Evolutionary conservation across 2,888 invertebrate species (phyloP).

Genomic region (Drosophila fulvimacula): DNA sequence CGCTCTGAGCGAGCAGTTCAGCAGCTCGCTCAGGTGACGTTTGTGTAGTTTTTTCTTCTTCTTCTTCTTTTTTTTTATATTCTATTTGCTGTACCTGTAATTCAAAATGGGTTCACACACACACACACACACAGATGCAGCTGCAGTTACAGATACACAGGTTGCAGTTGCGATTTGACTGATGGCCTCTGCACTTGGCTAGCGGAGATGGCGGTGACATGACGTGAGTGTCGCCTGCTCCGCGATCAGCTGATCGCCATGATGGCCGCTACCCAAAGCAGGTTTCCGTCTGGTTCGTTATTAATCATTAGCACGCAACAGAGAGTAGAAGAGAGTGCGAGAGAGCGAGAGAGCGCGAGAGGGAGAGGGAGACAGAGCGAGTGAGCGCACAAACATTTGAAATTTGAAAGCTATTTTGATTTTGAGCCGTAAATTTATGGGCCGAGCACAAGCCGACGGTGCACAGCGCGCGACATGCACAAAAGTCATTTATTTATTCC

Average conservation of each 20-base stretch:
- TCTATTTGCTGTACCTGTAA: constrained; percentile 57
- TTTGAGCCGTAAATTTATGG: constrained; percentile 71
- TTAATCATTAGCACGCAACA: constrained; percentile 68
- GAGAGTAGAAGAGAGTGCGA: constrained; percentile 1
- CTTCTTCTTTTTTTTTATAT: constrained; percentile 2
- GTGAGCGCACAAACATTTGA: constrained; percentile 16
- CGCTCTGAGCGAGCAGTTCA: constrained; percentile 42
- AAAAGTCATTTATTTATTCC: constrained; percentile 73
- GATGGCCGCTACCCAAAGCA: constrained; percentile 77
- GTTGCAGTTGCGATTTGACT: constrained; percentile 34
- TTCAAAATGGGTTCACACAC: constrained; percentile 75
- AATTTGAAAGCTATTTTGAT: constrained; percentile 48
- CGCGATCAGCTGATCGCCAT: constrained; percentile 74
- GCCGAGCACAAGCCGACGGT: constrained; percentile 62
- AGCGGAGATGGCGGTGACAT: constrained; percentile 63
- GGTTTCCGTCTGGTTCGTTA: constrained; percentile 60
- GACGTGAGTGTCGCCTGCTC: constrained; percentile 48
- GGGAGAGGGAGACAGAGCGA: background rate
- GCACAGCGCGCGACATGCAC: constrained; percentile 66
- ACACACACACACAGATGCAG: constrained; percentile 4
- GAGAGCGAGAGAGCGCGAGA: background rate
- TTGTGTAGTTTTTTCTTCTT: constrained; percentile 12
- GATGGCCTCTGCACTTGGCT: constrained; percentile 62
- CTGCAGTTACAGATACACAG: constrained; percentile 25
- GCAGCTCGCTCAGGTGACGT: constrained; percentile 22